Evolutionary conservation across 2,797 vertebrate genomes (phyloP), one percentile per base, ranked within the genome.

Genomic region (Lagocephalus sceleratus): DNA sequence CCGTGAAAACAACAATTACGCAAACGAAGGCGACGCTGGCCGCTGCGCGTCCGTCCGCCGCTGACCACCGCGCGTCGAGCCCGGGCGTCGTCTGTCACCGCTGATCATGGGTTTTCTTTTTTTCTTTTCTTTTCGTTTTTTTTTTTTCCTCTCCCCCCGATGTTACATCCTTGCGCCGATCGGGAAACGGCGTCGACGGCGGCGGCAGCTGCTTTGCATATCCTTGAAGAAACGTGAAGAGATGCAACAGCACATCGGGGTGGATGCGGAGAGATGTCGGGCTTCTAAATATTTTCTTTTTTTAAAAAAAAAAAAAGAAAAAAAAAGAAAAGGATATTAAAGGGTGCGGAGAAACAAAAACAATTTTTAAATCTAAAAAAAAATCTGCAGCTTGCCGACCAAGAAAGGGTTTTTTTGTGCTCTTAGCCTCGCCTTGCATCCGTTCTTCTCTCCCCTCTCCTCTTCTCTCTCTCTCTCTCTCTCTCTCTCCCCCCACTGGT

Each of bases 351-450:
- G 17, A 42, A 42, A 42, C 1, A 6, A 19, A 3, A 19, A n/a
- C 1, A 35, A 35, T 35, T 35, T 35, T 7, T 6, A 8, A 7
- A 40, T 3, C 2, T 16, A 40, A 40, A 40, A n/a, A n/a, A n/a
- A 40, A 35, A 25, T n/a, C 23, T 70, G 66, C 69, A 71, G 71
- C 68, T 70, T 74, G 63, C 73, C 44, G 40, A 57, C 5, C 54
- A 54, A 65, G 46, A 66, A 60, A 69, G 69, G 66, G 20, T 50
- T 57, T 66, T 77, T 62, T 79, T 73, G 68, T 56, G 77, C 76
- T 87, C 59, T 68, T 81, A 73, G 82, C 83, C 80, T 83, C 81
- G 85, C 85, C 80, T 86, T 71, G 74, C 71, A 82, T 84, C 79
- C 79, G 82, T 81, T 73, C 71, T 59, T 68, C 62, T 63, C 69